Conservation (phyloP, 1,140 invertebrate species). For the Diploscapter pachys region DNA sequence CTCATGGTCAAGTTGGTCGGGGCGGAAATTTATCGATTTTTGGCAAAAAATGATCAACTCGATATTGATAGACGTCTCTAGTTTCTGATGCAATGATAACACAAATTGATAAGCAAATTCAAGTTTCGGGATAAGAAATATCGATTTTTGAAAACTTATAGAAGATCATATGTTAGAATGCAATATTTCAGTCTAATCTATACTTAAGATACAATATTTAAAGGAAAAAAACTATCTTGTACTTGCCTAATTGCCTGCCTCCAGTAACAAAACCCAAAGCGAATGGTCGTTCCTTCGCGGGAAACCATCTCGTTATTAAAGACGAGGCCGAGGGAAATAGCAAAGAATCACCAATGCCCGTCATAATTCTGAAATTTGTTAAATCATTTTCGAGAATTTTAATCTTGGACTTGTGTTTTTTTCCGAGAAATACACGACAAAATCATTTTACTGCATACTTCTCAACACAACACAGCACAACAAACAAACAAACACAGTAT, state of each 20-base stretch:
- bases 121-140: neutral
- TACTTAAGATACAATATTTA: neutral
- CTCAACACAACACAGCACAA: no score
- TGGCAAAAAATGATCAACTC: no score
- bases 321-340: slow-evolving; percentile 49
- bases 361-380: slow-evolving; percentile 46
- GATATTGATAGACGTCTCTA: neutral
- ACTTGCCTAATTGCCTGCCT: slow-evolving; percentile 53
- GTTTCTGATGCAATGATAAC: slow-evolving; percentile 2
- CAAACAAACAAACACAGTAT: no score
- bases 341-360: slow-evolving; percentile 53
- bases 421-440: no score
- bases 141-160: neutral
- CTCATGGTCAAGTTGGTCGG: no score
- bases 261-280: slow-evolving; percentile 56
- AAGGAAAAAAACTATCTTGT: neutral
- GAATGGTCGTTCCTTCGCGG: slow-evolving; percentile 56
- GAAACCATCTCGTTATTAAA: slow-evolving; percentile 58
- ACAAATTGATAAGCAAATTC: slow-evolving; percentile 2
- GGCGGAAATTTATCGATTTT: no score
- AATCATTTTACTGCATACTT: no score
- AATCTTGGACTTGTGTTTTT: no score
- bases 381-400: no score
- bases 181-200: neutral
- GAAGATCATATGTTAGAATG: neutral